Percentiles rank a stretch among this genome's conserved stretches.
Evolutionary conservation across 1,140 invertebrate species (phyloP).

Genomic region (Drosophila ananassae): DNA sequence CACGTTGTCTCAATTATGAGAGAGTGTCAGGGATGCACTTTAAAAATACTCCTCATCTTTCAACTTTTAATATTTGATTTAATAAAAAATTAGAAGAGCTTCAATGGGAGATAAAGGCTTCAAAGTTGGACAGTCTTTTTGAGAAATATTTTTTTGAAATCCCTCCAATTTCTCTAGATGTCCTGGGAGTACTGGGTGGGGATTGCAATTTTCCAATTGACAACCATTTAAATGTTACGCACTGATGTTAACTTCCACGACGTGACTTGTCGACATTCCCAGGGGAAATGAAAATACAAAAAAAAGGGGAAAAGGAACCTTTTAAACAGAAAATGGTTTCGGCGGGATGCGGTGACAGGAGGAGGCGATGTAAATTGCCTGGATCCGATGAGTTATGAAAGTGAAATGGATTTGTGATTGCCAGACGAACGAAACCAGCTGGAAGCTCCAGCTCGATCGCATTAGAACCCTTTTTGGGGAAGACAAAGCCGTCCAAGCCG

Average conservation of each 20-base stretch:
- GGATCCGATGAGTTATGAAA: constrained; percentile 70
- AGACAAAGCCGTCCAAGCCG: constrained; percentile 4
- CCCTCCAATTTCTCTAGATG: no score
- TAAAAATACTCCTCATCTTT: background rate
- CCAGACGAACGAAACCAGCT: constrained; percentile 20
- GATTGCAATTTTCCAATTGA: constrained; percentile 58
- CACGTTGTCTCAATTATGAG: constrained; percentile 54
- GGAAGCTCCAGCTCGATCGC: constrained; percentile 1
- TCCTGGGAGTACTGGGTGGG: background rate
- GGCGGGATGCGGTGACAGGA: constrained; percentile 5
- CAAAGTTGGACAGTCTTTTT: no score
- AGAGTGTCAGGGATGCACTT: constrained; percentile 27
- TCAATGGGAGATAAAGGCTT: no score
- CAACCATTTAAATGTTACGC: constrained; percentile 57
- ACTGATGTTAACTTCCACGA: constrained; percentile 46
- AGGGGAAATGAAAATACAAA: background rate
- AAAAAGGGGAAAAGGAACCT: background rate
- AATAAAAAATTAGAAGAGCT: background rate
- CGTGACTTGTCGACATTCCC: constrained; percentile 29
- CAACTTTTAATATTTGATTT: background rate
- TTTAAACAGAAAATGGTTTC: background rate
- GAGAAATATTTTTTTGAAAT: no score
- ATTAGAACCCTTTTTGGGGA: constrained; percentile 44
- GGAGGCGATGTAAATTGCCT: constrained; percentile 68
- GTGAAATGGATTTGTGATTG: constrained; percentile 65